Evolutionary conservation across 2,797 vertebrate species (phyloP), one percentile per base, ranked within the genome.

Genomic region (Lagothrix lagotricha): DNA sequence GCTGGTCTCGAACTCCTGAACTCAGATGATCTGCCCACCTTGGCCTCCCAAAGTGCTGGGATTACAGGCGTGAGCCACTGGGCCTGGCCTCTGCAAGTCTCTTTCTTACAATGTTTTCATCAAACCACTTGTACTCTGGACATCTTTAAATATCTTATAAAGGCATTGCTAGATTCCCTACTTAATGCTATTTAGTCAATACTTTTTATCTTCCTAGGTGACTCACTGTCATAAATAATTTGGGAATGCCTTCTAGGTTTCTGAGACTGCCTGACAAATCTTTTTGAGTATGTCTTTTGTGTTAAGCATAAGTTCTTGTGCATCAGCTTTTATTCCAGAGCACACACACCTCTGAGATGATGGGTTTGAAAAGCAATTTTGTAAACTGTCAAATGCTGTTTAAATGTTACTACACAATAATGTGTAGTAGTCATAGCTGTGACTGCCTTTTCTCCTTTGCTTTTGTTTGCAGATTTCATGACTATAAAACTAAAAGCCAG

Each of bases 351-450:
- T 61, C 54, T 77, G 89, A 86, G 14, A 72, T 86, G 15, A 46
- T 86, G 10, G 48, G 5, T 88, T 94, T 84, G 39, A 95, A 91
- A 92, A 83, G 46, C 44, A 83, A 83, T 96, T 96, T 87, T 90
- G 15, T 85, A 79, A 87, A 48, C 41, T 93, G 44, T 83, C 72
- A 79, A 39, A 50, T 75, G n/a, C 24, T n/a, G 8, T 93, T 90
- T 88, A 79, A 96, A 87, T 89, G 64, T 94, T 89, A 80, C 30
- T 76, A 8, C 7, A 28, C 8, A 30, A 39, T 26, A 67, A 30
- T 82, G 24, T 30, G 4, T 58, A 82, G 80, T 82, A 58, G 11
- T 76, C 39, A 76, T 81, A 44, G 57, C 41, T 4, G 39, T 80
- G 58, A 41, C 72, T 85, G 4, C 39, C 39, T 89, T 86, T 93